Conservation (phyloP, 2,113 vertebrate genomes). For the Rhea americana region DNA sequence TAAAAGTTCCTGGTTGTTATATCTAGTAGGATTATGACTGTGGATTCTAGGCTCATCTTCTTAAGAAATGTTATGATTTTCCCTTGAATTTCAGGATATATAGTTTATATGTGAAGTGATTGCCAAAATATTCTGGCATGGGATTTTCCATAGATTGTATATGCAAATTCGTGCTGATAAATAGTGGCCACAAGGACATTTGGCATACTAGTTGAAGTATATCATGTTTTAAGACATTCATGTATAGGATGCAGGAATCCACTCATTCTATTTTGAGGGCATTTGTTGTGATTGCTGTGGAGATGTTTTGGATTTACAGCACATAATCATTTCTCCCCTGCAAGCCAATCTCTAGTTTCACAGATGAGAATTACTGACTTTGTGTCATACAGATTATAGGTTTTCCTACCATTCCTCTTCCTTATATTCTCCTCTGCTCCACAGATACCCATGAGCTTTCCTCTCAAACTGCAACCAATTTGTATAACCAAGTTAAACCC, state of each 20-base stretch:
- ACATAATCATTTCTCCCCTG: not conserved
- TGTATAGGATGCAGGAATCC: not conserved
- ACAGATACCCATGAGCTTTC: not conserved
- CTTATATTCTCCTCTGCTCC: not conserved
- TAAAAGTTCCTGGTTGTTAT: not conserved
- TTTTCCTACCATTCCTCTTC: not conserved
- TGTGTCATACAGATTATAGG: not conserved
- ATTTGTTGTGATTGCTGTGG: not conserved
- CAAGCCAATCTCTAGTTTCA: not conserved
- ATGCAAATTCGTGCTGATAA: not conserved
- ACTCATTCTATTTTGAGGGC: not conserved
- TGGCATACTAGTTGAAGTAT: not conserved
- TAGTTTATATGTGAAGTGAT: not conserved
- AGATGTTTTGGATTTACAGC: not conserved
- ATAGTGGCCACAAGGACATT: no score
- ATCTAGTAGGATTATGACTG: not conserved
- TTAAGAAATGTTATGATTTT: not conserved
- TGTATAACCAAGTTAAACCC: not conserved
- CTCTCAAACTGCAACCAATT: not conserved
- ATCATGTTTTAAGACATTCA: not conserved
- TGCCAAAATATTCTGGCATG: not conserved
- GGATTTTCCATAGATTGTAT: not conserved
- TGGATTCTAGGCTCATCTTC: not conserved
- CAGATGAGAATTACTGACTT: not conserved
- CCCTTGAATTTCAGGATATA: accelerated